Conservation (phyloP, 2,113 vertebrate species). For the Lonchura striata region DNA sequence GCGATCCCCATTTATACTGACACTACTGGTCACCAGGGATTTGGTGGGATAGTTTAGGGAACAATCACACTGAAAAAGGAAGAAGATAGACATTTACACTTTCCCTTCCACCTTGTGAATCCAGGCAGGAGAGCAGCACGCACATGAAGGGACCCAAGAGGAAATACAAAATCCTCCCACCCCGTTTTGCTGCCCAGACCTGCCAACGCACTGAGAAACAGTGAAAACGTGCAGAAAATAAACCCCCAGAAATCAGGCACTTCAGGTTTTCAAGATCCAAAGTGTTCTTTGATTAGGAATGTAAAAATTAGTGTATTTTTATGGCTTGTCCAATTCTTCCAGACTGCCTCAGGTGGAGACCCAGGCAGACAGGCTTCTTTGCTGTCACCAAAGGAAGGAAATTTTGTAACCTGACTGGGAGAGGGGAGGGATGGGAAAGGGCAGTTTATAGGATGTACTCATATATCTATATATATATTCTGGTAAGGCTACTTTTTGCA, state of each 20-base stretch:
- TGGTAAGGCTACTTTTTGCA: background rate
- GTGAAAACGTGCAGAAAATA: background rate
- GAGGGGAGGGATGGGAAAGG: background rate
- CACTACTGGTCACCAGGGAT: background rate
- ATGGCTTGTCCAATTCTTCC: background rate
- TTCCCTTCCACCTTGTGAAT: background rate
- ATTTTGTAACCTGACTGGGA: background rate
- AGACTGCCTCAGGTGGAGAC: background rate
- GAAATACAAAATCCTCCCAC: background rate
- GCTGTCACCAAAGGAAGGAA: background rate
- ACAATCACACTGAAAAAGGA: background rate
- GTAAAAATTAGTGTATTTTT: background rate
- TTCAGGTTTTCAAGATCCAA: background rate
- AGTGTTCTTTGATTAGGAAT: background rate
- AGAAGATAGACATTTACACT: background rate
- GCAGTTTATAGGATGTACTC: background rate
- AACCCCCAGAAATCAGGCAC: background rate
- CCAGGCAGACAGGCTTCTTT: background rate
- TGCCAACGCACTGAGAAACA: rapidly evolving
- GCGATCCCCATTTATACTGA: background rate
- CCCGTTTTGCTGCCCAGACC: background rate
- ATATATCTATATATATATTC: background rate
- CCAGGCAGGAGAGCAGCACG: background rate
- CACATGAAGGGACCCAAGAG: background rate
- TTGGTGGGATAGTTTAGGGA: background rate